Conservation (phyloP, 2,113 vertebrate species). For the Hemichromis elongatus region DNA sequence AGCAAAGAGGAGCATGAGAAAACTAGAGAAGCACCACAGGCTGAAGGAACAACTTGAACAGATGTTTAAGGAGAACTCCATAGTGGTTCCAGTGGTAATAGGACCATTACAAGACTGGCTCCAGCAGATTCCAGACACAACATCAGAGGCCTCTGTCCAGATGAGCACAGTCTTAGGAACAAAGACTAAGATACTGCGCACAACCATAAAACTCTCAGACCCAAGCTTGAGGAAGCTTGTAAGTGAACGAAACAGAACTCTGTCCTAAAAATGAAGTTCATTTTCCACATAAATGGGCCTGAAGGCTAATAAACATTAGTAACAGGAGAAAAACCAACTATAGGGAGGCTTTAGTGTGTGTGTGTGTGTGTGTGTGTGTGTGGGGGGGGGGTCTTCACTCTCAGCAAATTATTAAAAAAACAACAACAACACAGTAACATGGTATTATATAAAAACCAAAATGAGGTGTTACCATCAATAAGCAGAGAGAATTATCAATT, state of each 20-base stretch:
- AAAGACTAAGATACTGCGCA: background rate
- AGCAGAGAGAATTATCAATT: background rate
- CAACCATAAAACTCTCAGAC: background rate
- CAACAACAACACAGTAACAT: background rate
- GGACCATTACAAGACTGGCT: background rate
- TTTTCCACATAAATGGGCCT: background rate
- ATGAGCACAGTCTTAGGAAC: background rate
- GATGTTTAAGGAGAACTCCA: background rate
- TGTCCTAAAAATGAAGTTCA: background rate
- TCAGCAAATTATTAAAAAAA: background rate
- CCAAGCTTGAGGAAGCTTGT: background rate
- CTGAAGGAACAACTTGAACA: background rate
- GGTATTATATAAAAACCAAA: background rate
- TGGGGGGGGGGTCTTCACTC: too few relatives aligned
- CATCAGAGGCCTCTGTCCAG: background rate
- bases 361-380: background rate
- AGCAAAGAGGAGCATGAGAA: background rate
- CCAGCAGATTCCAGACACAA: background rate
- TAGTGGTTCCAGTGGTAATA: background rate
- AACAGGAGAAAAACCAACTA: background rate
- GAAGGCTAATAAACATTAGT: background rate
- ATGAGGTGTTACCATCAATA: background rate
- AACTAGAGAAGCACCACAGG: background rate
- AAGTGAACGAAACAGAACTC: background rate
- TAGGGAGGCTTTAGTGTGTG: background rate